phyloP scores from a whole-genome alignment of 1,140 invertebrate genomes.

The Euwallacea fornicatus region DNA sequence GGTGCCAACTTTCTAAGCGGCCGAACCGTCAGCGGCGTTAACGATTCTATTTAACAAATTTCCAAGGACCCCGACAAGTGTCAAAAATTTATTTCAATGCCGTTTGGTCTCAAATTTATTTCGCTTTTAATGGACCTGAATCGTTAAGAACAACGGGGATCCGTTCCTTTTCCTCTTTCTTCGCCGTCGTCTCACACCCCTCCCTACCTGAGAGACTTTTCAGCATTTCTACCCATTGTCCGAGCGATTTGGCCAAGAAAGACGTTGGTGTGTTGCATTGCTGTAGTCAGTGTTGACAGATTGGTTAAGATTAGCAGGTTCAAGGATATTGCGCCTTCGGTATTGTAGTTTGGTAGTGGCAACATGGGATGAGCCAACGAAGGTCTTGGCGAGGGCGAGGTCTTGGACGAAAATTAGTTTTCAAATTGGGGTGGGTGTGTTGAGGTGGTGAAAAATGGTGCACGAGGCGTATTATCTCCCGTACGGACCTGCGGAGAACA shows the following conservation, averaged over 20 bases:
- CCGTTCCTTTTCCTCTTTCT: slow-evolving; percentile 11
- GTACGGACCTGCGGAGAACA: neutral
- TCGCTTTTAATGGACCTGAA: slow-evolving; percentile 20
- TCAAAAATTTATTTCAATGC: slow-evolving; percentile 28
- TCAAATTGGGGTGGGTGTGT: neutral
- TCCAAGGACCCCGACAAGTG: slow-evolving; percentile 29
- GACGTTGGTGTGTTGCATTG: too few relatives aligned
- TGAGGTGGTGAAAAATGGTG: neutral
- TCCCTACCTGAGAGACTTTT: too few relatives aligned
- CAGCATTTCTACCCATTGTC: too few relatives aligned
- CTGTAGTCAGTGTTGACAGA: too few relatives aligned
- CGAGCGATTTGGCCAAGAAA: too few relatives aligned
- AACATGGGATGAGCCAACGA: too few relatives aligned
- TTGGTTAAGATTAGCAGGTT: neutral
- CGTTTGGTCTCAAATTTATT: slow-evolving; percentile 29
- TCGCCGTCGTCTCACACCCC: neutral
- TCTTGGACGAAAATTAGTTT: too few relatives aligned
- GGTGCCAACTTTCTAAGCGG: slow-evolving; percentile 14
- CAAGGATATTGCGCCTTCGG: neutral
- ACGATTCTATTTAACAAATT: slow-evolving; percentile 38
- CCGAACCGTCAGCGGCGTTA: slow-evolving; percentile 27
- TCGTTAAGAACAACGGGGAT: slow-evolving; percentile 6
- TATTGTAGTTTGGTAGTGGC: too few relatives aligned
- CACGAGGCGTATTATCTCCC: neutral
- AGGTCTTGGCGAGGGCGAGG: too few relatives aligned